Evolutionary conservation across 2,888 invertebrate genomes (phyloP).

Genomic region (Brenthis daphne): DNA sequence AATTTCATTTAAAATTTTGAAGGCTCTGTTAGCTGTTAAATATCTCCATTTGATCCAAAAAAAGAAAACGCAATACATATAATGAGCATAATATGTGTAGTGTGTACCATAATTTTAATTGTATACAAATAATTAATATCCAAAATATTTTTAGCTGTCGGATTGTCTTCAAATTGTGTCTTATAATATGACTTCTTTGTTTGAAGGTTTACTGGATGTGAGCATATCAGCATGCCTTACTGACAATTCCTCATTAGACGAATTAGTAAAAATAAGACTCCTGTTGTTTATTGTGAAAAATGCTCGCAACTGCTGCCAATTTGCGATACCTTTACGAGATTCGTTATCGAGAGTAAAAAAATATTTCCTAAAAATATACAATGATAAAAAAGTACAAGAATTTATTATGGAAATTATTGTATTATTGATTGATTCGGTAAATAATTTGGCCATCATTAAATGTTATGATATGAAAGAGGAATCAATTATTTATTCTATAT

Average conservation of each 20-base stretch:
- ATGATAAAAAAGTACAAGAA: conserved; percentile 71
- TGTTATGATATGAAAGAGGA: neutral
- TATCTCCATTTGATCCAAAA: too few species aligned
- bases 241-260: conserved; percentile 59
- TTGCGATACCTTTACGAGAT: conserved; percentile 61
- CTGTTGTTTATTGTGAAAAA: conserved; percentile 70
- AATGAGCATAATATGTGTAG: too few species aligned
- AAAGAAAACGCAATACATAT: too few species aligned
- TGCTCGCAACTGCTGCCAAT: conserved; percentile 67
- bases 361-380: conserved; percentile 54
- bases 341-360: conserved; percentile 56
- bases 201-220: conserved; percentile 67
- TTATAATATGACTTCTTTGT: conserved; percentile 16
- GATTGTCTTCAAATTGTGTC: neutral
- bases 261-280: conserved; percentile 66
- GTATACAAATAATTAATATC: too few species aligned
- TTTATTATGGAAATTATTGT: conserved; percentile 63
- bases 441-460: conserved; percentile 29
- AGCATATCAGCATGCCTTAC: conserved; percentile 55
- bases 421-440: conserved; percentile 64
- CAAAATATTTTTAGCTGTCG: neutral
- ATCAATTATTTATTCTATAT: conserved; percentile 15
- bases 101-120: too few species aligned
- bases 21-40: too few species aligned
- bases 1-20: too few species aligned